Conservation (phyloP, 1,140 invertebrate genomes). For the Yoshiicerus persimilis region DNA sequence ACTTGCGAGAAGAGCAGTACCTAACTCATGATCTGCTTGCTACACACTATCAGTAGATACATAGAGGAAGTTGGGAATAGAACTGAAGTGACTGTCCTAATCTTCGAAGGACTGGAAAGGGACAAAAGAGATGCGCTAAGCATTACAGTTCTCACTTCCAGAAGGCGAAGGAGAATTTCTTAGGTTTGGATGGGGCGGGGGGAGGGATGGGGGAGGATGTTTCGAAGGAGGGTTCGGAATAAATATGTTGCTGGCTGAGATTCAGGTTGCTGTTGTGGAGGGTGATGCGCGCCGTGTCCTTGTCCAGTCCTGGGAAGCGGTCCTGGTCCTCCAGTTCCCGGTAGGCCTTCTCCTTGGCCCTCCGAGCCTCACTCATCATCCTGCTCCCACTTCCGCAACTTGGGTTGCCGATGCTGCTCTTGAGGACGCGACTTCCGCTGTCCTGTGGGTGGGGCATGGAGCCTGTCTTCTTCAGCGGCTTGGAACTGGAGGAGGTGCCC, state of each 20-base stretch:
- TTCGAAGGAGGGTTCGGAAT: constrained; percentile 48
- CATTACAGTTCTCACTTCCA: constrained; percentile 41
- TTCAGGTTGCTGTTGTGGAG: constrained; percentile 42
- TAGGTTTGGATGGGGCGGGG: constrained; percentile 33
- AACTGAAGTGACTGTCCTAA: background rate
- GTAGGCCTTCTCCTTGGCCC: constrained; percentile 52
- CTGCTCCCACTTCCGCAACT: background rate
- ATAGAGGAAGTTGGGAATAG: background rate
- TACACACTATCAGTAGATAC: no score
- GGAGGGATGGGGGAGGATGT: background rate
- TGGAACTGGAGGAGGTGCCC: background rate
- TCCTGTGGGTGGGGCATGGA: background rate
- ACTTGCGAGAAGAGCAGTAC: no score
- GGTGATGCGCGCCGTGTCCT: constrained; percentile 57
- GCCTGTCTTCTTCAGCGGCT: background rate
- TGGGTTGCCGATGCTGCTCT: background rate
- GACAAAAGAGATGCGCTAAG: background rate
- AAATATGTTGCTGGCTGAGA: constrained; percentile 48
- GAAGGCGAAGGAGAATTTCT: constrained; percentile 49
- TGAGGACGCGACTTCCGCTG: background rate
- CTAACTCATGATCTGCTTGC: no score
- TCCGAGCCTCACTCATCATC: background rate
- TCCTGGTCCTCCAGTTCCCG: constrained; percentile 61
- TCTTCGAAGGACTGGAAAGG: background rate
- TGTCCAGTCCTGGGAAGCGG: constrained; percentile 60